Evolutionary conservation across 2,797 vertebrate genomes (phyloP), one percentile per base, ranked within the genome.

Genomic region (Agapornis canus): DNA sequence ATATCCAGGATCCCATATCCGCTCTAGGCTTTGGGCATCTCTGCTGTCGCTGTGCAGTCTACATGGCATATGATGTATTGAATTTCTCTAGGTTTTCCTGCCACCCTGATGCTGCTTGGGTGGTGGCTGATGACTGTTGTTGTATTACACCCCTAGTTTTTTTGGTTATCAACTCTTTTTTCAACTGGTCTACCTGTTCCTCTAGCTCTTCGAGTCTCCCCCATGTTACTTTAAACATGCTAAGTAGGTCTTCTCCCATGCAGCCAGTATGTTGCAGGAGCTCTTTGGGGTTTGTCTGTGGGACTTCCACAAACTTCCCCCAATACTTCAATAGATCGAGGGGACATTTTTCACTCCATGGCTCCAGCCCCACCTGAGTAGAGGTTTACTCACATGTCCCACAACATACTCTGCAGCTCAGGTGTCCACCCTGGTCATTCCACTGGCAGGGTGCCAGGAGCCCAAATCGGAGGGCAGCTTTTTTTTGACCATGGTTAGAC

Each of bases 401-500:
- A n/a, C 18, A n/a, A 13, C 52, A 21, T n/a, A 54, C 20, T n/a
- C 31, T 31, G 9, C n/a, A 8, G 31, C 31, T 54, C 52, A 21
- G 52, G 52, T 21, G 52, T 54, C 52, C 52, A n/a, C n/a, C 19
- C 52, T 54, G 52, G 52, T 20, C 8, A 12, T 54, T 54, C 13
- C 52, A 21, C 31, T 54, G 8, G 31, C 31, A 54, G 52, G 31
- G 31, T 19, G 13, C 52, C 31, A 54, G 31, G 19, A 54, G 52
- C 35, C 35, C 5, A 0, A n/a, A 21, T n/a, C 6, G 12, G 31
- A 54, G 52, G 19, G 12, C 0, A 5, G 52, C 52, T 54, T n/a
- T 19, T n/a, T 54, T 54, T 54, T 54, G 12, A 20, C n/a, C 8
- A 13, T 13, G 52, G 31, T n/a, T 54, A n/a, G 31, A 54, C 52